Conservation (phyloP, 2,888 invertebrate genomes). For the Heterodera filipjevi region DNA sequence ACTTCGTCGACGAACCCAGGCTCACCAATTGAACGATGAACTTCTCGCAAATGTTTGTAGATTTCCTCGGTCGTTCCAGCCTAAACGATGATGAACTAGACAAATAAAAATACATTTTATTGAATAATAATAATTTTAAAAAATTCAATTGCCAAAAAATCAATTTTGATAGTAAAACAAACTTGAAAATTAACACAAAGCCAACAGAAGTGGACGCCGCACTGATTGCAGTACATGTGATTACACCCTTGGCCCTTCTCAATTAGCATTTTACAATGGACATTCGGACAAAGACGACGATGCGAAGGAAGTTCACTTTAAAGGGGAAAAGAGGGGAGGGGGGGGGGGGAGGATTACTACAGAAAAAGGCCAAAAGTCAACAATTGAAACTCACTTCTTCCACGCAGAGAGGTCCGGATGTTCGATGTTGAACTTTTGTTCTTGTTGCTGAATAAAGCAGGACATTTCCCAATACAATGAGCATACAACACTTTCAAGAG, state of each 20-base stretch:
- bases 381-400: neutral
- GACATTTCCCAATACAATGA: no score
- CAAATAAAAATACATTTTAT: neutral
- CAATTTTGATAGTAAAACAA: neutral
- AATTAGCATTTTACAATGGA: slow-evolving; percentile 5
- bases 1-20: neutral
- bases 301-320: neutral
- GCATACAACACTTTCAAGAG: no score
- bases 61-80: neutral
- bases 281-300: neutral
- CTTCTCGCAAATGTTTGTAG: slow-evolving; percentile 1
- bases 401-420: neutral
- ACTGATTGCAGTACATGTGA: neutral
- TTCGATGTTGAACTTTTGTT: neutral
- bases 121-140: no score
- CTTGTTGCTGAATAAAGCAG: neutral
- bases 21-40: neutral
- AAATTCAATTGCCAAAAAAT: no score
- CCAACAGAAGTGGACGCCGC: slow-evolving; percentile 1
- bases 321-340: neutral
- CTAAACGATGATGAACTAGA: neutral
- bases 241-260: neutral
- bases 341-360: neutral
- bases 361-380: neutral
- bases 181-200: neutral